These are phyloP conservation scores for Heterodera carotae DNA, from an alignment of 1,140 invertebrate species.

Conservation along the genomic window DNA sequence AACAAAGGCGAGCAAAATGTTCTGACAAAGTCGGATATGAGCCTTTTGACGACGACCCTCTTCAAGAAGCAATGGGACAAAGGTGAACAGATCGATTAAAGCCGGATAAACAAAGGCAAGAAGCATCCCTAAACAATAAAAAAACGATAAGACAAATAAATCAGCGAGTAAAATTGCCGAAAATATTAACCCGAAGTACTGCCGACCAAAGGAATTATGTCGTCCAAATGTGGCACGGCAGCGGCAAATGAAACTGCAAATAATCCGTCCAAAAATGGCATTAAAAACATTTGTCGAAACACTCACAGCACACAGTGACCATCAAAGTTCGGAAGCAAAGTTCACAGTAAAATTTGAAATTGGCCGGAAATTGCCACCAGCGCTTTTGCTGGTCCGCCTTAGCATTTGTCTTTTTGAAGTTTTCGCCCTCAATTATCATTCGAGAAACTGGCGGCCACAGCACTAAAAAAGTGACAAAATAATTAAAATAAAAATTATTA, in stretches of 20 bases:
- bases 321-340: conserved; percentile 9
- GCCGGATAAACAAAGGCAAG: conserved; percentile 57
- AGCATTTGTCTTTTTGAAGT: conserved; percentile 49
- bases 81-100: conserved; percentile 52
- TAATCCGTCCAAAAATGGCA: neutral
- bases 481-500: too few relatives aligned
- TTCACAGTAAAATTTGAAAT: conserved; percentile 4
- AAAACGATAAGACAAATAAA: neutral
- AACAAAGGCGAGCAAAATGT: conserved; percentile 42
- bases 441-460: conserved; percentile 73
- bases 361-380: conserved; percentile 63
- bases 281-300: neutral
- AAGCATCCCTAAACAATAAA: conserved; percentile 47
- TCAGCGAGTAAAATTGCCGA: neutral
- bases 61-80: conserved; percentile 24
- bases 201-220: conserved; percentile 57
- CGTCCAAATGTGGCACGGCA: conserved; percentile 54
- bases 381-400: conserved; percentile 48
- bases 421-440: conserved; percentile 56
- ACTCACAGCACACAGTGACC: conserved; percentile 26
- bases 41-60: neutral
- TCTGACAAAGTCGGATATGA: conserved; percentile 17
- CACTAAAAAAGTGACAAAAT: conserved; percentile 71
- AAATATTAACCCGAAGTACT: conserved; percentile 37
- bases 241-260: conserved; percentile 52